These are phyloP conservation scores for Diaperis boleti DNA, from an alignment of 2,888 invertebrate genomes.

Conservation along the genomic window DNA sequence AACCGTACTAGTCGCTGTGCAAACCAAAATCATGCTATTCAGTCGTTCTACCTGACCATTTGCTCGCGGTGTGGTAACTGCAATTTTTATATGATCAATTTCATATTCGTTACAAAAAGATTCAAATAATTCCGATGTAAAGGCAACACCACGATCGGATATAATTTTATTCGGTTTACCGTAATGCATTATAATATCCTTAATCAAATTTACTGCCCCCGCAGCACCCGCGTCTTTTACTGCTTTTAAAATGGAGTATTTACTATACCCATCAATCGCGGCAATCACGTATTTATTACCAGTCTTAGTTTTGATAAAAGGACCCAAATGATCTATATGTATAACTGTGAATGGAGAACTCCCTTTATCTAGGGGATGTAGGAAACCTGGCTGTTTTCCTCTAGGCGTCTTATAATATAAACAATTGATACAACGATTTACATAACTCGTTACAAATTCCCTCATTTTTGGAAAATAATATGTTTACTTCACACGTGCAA, in stretches of 20 bases:
- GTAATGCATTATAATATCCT: constrained; percentile 31
- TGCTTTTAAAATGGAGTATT: constrained; percentile 55
- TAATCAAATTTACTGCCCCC: constrained; percentile 43
- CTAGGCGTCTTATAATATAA: too few species aligned
- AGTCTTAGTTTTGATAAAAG: constrained; percentile 47
- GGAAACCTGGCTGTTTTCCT: too few species aligned
- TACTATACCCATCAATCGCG: constrained; percentile 56
- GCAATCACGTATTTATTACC: constrained; percentile 53
- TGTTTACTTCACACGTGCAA: background rate
- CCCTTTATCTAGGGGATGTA: constrained; percentile 44
- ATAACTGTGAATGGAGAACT: constrained; percentile 51
- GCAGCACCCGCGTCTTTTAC: constrained; percentile 43
- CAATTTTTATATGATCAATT: constrained; percentile 49
- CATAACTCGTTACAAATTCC: background rate
- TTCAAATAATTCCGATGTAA: background rate
- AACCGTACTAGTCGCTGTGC: constrained; percentile 49
- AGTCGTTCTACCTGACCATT: constrained; percentile 60
- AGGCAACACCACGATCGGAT: background rate
- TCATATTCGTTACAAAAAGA: background rate
- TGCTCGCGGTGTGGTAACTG: constrained; percentile 54
- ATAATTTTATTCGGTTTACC: background rate
- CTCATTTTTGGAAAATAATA: constrained; percentile 23
- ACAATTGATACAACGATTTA: background rate
- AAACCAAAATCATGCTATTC: constrained; percentile 54
- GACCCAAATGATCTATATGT: constrained; percentile 53